These are phyloP conservation scores for Lanius collurio DNA, from an alignment of 2,113 vertebrate species.

Conservation along the genomic window DNA sequence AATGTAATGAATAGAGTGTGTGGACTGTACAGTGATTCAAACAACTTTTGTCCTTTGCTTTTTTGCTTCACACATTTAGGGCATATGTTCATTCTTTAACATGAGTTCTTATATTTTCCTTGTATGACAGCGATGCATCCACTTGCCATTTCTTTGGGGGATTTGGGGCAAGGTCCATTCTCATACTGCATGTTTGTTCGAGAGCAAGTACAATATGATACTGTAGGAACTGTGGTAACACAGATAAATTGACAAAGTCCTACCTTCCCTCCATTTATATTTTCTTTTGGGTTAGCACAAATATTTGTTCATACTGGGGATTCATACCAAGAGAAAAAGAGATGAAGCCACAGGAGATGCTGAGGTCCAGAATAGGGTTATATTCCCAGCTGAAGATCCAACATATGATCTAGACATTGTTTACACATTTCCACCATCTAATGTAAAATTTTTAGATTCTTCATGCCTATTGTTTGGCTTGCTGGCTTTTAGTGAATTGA, in stretches of 20 bases:
- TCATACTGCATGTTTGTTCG: background rate
- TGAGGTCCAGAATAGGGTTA: background rate
- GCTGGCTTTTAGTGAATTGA: background rate
- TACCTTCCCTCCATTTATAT: background rate
- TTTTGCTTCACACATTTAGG: background rate
- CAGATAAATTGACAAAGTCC: background rate
- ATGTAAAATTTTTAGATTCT: background rate
- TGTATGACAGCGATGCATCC: background rate
- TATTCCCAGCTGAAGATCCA: background rate
- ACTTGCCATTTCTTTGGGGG: background rate
- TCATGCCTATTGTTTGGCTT: background rate
- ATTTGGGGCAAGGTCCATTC: background rate
- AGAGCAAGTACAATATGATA: background rate
- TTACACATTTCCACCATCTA: background rate
- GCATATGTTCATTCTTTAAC: background rate
- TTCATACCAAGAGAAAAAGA: background rate
- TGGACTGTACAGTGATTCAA: background rate
- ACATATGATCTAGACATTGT: background rate
- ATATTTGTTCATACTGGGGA: background rate
- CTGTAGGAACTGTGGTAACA: background rate
- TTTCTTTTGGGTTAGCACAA: background rate
- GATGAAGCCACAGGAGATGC: background rate
- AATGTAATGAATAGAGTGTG: background rate
- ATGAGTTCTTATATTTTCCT: background rate
- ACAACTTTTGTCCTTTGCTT: background rate